Evolutionary conservation across 2,113 vertebrate species (phyloP).

Genomic region (Mirza zaza): DNA sequence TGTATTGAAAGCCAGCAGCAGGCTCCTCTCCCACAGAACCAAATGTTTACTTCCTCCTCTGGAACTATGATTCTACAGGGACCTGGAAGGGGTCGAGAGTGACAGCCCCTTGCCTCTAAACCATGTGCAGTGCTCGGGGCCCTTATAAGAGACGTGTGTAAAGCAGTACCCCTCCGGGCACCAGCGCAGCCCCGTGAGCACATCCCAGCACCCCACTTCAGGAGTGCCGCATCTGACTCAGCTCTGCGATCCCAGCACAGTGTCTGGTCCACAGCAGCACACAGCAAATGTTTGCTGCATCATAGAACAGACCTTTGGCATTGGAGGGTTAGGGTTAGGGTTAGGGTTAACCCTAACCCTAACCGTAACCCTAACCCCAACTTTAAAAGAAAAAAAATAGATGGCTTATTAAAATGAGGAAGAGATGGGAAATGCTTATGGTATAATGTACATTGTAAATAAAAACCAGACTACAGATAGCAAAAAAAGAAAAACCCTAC

Average conservation of each 20-base stretch:
- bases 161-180: too few species aligned
- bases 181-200: not conserved
- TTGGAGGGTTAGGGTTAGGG: too few species aligned
- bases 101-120: not conserved
- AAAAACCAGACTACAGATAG: not conserved
- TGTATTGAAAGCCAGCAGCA: not conserved
- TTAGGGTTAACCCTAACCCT: too few species aligned
- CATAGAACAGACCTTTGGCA: not conserved
- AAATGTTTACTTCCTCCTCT: not conserved
- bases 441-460: not conserved
- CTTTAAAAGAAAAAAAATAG: not conserved
- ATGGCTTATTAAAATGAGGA: not conserved
- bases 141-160: rapidly evolving
- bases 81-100: not conserved
- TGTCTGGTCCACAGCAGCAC: not conserved
- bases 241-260: not conserved
- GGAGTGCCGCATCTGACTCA: not conserved
- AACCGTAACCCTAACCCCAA: too few species aligned
- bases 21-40: not conserved
- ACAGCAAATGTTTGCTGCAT: not conserved
- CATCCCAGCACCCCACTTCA: not conserved
- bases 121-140: too few species aligned
- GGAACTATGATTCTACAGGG: not conserved
- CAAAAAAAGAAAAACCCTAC: not conserved
- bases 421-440: not conserved